Percentiles rank a stretch among this genome's conserved stretches.
Conservation (phyloP, 2,797 vertebrate species). For the Pangasius djambal region DNA sequence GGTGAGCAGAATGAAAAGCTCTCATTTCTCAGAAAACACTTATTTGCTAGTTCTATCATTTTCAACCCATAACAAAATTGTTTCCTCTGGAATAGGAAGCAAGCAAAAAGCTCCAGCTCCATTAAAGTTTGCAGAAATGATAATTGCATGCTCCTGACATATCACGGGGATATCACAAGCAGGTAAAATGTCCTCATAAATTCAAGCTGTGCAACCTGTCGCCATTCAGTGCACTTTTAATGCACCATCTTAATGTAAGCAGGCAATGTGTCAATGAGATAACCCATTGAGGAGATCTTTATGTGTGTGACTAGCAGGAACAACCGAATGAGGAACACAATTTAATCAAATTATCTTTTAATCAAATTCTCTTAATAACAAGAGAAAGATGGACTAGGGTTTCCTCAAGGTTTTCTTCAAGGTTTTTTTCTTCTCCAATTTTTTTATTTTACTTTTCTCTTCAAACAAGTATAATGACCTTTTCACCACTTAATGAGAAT, state of each 20-base stretch:
- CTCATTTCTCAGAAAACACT: conserved; percentile 31
- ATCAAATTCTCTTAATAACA: conserved; percentile 55
- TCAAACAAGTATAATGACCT: conserved; percentile 70
- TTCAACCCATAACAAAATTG: conserved; percentile 27
- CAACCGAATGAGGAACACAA: conserved; percentile 40
- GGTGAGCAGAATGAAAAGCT: conserved; percentile 39
- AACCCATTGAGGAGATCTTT: conserved; percentile 35
- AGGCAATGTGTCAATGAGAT: conserved; percentile 46
- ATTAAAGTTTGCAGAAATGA: conserved; percentile 38
- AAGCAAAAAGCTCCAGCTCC: conserved; percentile 18
- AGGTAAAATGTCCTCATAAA: conserved; percentile 48
- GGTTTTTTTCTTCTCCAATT: conserved; percentile 43
- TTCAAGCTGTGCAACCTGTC: conserved; percentile 48
- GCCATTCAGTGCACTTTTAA: conserved; percentile 43
- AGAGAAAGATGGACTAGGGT: conserved; percentile 58
- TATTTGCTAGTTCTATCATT: conserved; percentile 27
- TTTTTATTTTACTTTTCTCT: conserved; percentile 49
- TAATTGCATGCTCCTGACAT: conserved; percentile 43
- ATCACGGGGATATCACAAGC: conserved; percentile 38
- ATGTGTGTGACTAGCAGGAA: conserved; percentile 29
- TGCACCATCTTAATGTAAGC: conserved; percentile 51
- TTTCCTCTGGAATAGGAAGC: conserved; percentile 29
- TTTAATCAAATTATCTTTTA: conserved; percentile 58
- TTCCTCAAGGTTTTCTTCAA: conserved; percentile 43
- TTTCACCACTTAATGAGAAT: conserved; percentile 76